phyloP scores from a whole-genome alignment of 2,797 vertebrate species.

The Bradypus variegatus region DNA sequence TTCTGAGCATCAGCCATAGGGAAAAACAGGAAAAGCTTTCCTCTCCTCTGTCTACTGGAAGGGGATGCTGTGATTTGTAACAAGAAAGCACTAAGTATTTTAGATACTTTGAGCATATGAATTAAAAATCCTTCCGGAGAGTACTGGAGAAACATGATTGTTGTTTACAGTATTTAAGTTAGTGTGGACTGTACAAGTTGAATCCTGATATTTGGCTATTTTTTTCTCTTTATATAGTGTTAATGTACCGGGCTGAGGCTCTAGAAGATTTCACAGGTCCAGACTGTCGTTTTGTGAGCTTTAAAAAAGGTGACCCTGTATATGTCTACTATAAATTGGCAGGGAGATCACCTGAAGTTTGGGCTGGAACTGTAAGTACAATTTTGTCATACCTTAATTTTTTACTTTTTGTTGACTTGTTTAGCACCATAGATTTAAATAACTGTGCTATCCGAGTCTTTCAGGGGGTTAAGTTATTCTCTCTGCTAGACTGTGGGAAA shows the following conservation, averaged over 20 bases:
- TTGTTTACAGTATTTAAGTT: not conserved
- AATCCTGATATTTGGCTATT: not conserved
- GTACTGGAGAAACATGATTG: not conserved
- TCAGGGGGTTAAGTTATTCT: not conserved
- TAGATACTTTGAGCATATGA: not conserved
- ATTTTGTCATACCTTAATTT: conserved; percentile 1
- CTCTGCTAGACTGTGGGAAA: not conserved
- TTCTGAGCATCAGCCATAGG: not conserved
- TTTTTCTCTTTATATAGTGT: conserved; percentile 76
- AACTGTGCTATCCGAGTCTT: not conserved
- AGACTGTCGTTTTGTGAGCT: conserved; percentile 92
- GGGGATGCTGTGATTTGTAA: not conserved
- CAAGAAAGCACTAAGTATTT: not conserved
- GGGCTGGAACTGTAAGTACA: conserved; percentile 95
- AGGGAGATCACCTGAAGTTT: conserved; percentile 83
- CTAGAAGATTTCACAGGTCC: conserved; percentile 87
- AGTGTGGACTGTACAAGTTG: not conserved
- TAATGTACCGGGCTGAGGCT: conserved; percentile 90
- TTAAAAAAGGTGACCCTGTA: conserved; percentile 90
- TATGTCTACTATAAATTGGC: conserved; percentile 95
- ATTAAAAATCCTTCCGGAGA: not conserved
- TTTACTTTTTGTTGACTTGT: not conserved
- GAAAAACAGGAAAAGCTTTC: not conserved
- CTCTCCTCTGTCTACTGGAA: not conserved
- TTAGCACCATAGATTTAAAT: not conserved